phyloP scores from a whole-genome alignment of 2,113 vertebrate species.

The Pseudopipra pipra region DNA sequence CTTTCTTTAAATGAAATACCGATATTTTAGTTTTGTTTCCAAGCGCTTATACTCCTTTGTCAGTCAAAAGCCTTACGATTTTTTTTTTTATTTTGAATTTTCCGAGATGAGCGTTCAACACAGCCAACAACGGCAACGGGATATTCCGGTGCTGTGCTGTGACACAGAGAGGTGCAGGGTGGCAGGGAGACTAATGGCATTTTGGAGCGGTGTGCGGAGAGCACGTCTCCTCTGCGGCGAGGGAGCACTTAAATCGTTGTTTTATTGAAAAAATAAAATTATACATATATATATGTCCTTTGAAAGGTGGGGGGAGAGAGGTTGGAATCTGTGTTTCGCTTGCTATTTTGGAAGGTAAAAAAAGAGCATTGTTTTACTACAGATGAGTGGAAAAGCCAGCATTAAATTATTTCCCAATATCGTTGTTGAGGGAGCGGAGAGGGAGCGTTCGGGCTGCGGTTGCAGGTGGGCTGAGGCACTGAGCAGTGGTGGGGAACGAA shows the following conservation, averaged over 20 bases:
- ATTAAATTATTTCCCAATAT: neutral
- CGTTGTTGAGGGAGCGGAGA: neutral
- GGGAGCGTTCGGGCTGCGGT: neutral
- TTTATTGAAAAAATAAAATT: neutral
- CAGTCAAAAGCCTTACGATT: neutral
- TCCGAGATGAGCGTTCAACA: neutral
- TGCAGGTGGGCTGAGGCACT: neutral
- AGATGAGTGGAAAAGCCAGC: neutral
- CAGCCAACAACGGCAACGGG: neutral
- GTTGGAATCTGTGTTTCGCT: neutral
- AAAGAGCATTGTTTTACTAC: neutral
- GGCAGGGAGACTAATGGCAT: neutral
- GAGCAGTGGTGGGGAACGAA: neutral
- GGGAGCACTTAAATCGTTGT: neutral
- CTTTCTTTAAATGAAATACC: neutral
- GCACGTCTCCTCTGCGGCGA: neutral
- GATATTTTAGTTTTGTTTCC: neutral
- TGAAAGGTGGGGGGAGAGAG: neutral
- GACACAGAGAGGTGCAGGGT: neutral
- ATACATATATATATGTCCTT: neutral
- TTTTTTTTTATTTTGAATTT: neutral
- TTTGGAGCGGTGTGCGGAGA: neutral
- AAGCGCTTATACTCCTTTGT: neutral
- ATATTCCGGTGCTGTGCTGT: neutral
- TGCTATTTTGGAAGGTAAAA: neutral